Evolutionary conservation across 2,888 invertebrate species (phyloP).

Genomic region (Melinopterus prodromus): DNA sequence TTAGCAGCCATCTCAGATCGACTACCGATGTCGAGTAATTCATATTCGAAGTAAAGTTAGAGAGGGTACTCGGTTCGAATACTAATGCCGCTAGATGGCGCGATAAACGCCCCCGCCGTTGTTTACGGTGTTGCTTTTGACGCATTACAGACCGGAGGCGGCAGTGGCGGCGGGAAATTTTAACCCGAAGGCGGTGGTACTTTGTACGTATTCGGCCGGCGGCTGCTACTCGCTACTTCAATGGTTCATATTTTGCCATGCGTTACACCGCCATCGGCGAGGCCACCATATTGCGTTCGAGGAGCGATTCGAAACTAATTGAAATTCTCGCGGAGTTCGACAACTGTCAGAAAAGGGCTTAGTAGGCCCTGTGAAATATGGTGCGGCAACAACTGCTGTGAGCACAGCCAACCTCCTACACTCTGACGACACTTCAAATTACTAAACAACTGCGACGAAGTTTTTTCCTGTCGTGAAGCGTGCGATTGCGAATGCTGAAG

Average conservation of each 20-base stretch:
- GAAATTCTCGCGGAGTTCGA: background rate
- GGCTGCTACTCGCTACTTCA: background rate
- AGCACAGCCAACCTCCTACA: background rate
- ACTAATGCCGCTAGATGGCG: background rate
- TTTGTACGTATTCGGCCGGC: background rate
- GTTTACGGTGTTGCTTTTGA: background rate
- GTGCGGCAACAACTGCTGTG: background rate
- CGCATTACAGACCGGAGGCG: background rate
- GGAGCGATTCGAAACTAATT: background rate
- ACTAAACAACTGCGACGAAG: background rate
- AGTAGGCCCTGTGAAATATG: background rate
- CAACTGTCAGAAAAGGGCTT: background rate
- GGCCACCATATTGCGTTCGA: conserved; percentile 4
- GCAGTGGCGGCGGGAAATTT: background rate
- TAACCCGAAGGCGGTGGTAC: background rate
- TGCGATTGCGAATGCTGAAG: background rate
- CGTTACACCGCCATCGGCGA: background rate
- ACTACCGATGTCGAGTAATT: no score
- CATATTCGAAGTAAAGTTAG: background rate
- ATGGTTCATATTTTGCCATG: background rate
- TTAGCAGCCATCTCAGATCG: no score
- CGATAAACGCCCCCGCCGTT: background rate
- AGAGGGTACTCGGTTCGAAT: background rate
- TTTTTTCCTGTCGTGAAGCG: background rate
- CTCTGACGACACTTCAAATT: background rate